These are phyloP conservation scores for Phthorimaea operculella DNA, from an alignment of 1,140 invertebrate genomes.

Conservation along the genomic window DNA sequence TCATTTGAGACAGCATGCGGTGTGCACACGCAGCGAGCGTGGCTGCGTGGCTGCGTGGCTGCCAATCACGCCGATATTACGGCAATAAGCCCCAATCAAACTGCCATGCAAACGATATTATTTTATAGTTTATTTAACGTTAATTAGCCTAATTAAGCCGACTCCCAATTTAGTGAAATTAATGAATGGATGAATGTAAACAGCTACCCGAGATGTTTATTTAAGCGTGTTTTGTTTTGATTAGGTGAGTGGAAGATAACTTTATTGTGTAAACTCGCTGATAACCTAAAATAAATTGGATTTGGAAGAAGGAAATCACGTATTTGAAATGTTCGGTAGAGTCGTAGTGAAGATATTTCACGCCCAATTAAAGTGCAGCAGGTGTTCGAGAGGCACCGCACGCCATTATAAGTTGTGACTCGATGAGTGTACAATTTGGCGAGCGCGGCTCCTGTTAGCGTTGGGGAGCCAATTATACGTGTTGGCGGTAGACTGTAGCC, in stretches of 20 bases:
- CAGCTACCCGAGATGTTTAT: background rate
- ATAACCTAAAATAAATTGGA: background rate
- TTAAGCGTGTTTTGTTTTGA: background rate
- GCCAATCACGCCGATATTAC: conserved; percentile 17
- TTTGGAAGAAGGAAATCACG: too few relatives aligned
- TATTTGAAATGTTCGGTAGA: too few relatives aligned
- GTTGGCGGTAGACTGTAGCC: conserved; percentile 31
- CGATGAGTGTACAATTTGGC: conserved; percentile 54
- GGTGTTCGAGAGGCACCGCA: conserved; percentile 28
- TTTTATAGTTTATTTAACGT: conserved; percentile 12
- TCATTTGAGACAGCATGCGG: conserved; percentile 8
- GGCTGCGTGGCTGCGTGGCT: too few relatives aligned
- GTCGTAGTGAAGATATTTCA: too few relatives aligned
- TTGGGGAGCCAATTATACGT: conserved; percentile 60
- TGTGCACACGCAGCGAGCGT: conserved; percentile 20
- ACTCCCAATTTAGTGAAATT: conserved; percentile 10
- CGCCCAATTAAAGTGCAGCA: conserved; percentile 15
- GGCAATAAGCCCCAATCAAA: conserved; percentile 14
- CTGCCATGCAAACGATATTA: conserved; percentile 11
- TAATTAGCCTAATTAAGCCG: conserved; percentile 16
- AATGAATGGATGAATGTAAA: background rate
- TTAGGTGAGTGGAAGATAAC: background rate
- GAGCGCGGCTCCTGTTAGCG: conserved; percentile 51
- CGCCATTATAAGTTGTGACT: conserved; percentile 49
- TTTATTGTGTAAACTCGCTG: background rate